Evolutionary conservation across 2,113 vertebrate genomes (phyloP), one percentile per base, ranked within the genome.

Genomic region (Grammomys dolichurus): DNA sequence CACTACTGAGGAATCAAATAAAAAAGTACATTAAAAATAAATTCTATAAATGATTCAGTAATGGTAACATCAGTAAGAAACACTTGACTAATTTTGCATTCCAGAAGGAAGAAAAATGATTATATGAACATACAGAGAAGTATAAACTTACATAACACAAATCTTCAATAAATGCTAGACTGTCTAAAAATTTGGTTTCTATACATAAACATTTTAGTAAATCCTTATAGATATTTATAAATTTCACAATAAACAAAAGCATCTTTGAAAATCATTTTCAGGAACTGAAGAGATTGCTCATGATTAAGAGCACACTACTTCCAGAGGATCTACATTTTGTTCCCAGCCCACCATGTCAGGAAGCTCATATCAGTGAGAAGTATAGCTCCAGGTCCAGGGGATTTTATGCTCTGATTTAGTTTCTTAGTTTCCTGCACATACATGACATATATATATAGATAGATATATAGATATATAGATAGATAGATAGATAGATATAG

Each of bases 21-120:
- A 89, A 95, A 86, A 22, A 76, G 56, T 31, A 91, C 1, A 67
- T 63, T 60, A 67, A 94, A 91, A 51, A 33, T 78, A 84, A 56
- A 26, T 95, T 88, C 54, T 86, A 80, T 91, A 93, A 89, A 70
- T 75, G 31, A 89, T 14, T 94, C 26, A 90, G 14, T 82, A 90
- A 67, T 60, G 56, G 24, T 40, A 82, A 82, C 60, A 33, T 48
- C 22, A 19, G 40, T 90, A 88, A 78, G 24, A 56, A 95, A 75
- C 43, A 77, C 19, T 78, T 90, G 81, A 78, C 46, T 10, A 94
- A 88, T 40, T 96, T 19, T 91, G 51, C 7, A 63, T 84, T 92
- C 90, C 26, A 73, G 82, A 93, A 78, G 48, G 2, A 88, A 87
- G 73, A 24, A 33, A 78, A 87, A 92, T 46, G 51, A 75, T 75